Base-by-base conservation (phyloP, 2,113 vertebrate genomes). In the Phaetusa simplex region DNA sequence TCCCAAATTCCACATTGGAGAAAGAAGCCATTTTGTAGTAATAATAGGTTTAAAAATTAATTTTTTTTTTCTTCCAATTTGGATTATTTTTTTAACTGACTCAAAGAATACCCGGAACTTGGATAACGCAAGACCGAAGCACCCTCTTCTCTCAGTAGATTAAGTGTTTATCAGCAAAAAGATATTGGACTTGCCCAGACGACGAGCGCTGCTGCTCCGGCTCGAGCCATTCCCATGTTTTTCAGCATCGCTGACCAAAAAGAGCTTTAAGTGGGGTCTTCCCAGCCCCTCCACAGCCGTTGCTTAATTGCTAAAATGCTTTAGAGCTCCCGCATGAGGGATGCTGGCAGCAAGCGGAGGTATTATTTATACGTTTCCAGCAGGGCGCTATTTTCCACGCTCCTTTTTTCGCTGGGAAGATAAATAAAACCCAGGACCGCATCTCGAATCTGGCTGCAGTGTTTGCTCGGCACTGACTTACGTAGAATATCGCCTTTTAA, bases 171-270 rank as follows among this genome's bases (percentile, higher is more conserved):
- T 29, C 36, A 20, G 26, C 21, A 27, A 4, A 11, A 49, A 40
- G 10, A 4, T 2, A 0, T 0, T 52, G 69, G 30, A 18, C 11
- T 12, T 29, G 10, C 50, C 22, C 73, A 29, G 10, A 45, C 38
- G 29, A 5, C 29, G 45, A 32, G 30, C 23, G 0, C 15, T 3
- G 24, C 49, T 65, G 42, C 79, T 34, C 4, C 5, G 62, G 2
- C 50, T 52, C 2, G 2, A 67, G n/a, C 42, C 24, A 0, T 40
- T 74, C 11, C 36, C 34, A 2, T 19, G 11, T 34, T 65, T 66
- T 55, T 49, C 56, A 5, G 43, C 4, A 0, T 13, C 0, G 0
- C 36, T 82, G 77, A 70, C 65, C 36, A 26, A 27, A 17, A 59
- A 14, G 15, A 38, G 55, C 55, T 66, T 52, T 6, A 18, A 34